Evolutionary conservation across 2,888 invertebrate species (phyloP).

Genomic region (Dicyrtoma fusca): DNA sequence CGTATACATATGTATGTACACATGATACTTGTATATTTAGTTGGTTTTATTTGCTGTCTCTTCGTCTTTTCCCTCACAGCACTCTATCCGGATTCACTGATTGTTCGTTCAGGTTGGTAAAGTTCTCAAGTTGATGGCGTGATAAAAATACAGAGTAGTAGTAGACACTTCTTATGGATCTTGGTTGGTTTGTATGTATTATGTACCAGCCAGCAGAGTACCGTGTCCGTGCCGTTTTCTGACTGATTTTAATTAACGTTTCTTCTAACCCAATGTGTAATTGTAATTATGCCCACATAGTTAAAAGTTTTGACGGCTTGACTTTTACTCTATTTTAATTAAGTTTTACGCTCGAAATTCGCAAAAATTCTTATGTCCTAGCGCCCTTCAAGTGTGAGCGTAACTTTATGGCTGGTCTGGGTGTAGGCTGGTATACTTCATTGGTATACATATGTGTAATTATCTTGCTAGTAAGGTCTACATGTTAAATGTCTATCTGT

Average conservation of each 20-base stretch:
- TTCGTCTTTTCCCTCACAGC: no score
- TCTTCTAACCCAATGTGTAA: conserved; percentile 15
- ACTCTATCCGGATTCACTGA: no score
- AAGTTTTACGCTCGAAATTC: conserved; percentile 26
- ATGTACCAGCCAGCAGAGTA: not conserved
- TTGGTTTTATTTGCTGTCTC: not conserved
- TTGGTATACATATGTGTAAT: no score
- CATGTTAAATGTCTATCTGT: no score
- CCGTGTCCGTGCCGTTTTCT: conserved; percentile 13
- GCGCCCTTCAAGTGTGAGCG: no score
- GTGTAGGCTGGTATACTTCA: no score
- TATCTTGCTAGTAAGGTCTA: no score
- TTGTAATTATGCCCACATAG: conserved; percentile 17
- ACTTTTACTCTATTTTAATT: conserved; percentile 15
- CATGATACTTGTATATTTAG: not conserved
- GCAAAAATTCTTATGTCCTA: conserved; percentile 4
- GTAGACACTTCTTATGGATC: not conserved
- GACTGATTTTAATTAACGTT: conserved; percentile 31
- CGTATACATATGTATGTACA: not conserved
- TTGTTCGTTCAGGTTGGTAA: no score
- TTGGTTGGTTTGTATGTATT: no score
- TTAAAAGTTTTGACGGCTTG: conserved; percentile 2
- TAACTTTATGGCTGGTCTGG: no score
- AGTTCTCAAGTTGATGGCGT: not conserved
- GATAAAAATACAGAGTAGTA: conserved; percentile 9